Base-by-base conservation (phyloP, 1,140 invertebrate genomes). In the Hesperophylax magnus region DNA sequence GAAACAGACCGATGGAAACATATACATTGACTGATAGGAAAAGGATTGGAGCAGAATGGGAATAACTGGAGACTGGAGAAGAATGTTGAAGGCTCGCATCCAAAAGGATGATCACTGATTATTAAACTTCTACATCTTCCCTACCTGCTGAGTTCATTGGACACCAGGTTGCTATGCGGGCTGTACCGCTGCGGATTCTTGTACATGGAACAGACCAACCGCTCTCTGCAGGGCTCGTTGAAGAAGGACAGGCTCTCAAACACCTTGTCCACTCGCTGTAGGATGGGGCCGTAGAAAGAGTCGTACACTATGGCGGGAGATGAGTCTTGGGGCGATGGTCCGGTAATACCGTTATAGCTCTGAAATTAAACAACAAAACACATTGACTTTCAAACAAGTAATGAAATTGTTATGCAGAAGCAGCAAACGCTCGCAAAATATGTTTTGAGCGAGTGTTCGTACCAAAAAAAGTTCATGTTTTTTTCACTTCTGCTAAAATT, bases 131-230 rank as follows among this genome's bases (percentile, higher is more conserved):
- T 67, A 47, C 14, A 11, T 47, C 11, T 34, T 65, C 8, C 88
- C 91, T 89, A 97, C 96, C 95, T 96, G 91, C 95, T 96, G 15
- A 97, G 88, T 87, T 96, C 94, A 79, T 94, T 94, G 20, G 95
- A 96, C 6, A 97, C 91, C 54, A 96, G 90, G 88, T 96, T 97
- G 86, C 95, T 96, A 86, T 96, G 94, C 0, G 96, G 95, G 81
- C 94, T 93, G 85, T 94, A 96, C 80, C 91, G 91, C 27, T 90
- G 87, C 1, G 95, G 96, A 85, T 94, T 94, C 85, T 94, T 94
- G 88, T 97, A 97, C 91, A 96, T 93, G 79, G 93, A 93, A 86
- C 95, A 97, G 2, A 96, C 92, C 2, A 96, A 91, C 83, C 94
- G 89, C 85, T 96, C 94, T 77, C 92, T 91, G 86, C 96, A 97